These are phyloP conservation scores for Phrynosoma blainvillii DNA, from an alignment of 2,113 vertebrate genomes.

Conservation along the genomic window DNA sequence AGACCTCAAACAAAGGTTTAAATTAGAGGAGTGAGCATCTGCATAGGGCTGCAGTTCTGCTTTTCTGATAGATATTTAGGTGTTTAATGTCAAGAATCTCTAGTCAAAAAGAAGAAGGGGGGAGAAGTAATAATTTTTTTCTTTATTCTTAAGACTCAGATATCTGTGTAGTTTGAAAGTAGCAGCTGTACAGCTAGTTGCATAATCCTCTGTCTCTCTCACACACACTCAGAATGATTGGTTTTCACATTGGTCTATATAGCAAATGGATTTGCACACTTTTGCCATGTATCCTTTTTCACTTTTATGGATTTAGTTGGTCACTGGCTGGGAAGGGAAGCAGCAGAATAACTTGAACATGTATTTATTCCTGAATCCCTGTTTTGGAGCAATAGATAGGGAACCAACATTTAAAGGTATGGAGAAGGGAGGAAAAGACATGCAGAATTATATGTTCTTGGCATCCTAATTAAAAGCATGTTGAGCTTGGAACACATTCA, in stretches of 20 bases:
- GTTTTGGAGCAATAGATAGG: neutral
- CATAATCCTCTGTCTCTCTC: neutral
- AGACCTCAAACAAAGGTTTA: neutral
- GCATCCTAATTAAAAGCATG: neutral
- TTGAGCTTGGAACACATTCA: too few relatives aligned
- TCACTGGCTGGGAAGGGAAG: neutral
- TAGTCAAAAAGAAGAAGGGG: neutral
- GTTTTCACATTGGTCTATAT: neutral
- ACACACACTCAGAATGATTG: neutral
- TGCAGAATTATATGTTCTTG: neutral
- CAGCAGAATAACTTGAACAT: too few relatives aligned
- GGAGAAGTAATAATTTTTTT: neutral
- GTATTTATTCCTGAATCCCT: neutral
- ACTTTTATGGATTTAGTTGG: neutral
- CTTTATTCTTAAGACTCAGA: neutral
- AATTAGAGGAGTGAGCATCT: conserved; percentile 39
- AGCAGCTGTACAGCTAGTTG: neutral
- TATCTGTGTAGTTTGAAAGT: neutral
- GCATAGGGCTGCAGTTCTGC: conserved; percentile 13
- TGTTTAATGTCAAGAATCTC: neutral
- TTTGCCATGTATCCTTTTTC: neutral
- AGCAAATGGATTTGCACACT: neutral
- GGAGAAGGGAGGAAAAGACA: neutral
- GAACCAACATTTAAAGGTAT: neutral
- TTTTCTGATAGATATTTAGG: neutral